Conservation (phyloP, 2,888 invertebrate species). For the Aspidapion aeneum region DNA sequence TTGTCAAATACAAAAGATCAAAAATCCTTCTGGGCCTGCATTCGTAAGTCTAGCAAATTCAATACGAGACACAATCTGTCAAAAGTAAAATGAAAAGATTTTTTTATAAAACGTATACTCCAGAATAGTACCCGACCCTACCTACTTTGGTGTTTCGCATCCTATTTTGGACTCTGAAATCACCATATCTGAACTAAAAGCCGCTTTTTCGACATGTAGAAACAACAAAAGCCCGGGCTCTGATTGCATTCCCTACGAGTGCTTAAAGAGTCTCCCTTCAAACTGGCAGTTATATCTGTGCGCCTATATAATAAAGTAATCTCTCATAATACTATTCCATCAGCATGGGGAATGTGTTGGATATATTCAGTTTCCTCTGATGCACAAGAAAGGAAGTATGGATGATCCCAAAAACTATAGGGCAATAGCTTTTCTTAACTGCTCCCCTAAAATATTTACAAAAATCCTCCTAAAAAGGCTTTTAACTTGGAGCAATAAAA, state of each 20-base stretch:
- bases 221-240: not conserved
- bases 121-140: too few relatives aligned
- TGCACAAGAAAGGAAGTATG: not conserved
- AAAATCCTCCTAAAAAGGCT: not conserved
- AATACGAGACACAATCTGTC: too few relatives aligned
- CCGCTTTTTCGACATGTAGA: not conserved
- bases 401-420: conserved; percentile 6
- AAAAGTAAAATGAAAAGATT: too few relatives aligned
- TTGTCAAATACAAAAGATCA: too few relatives aligned
- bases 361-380: not conserved
- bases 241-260: conserved; percentile 4
- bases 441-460: conserved; percentile 5
- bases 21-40: too few relatives aligned
- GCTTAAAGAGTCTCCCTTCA: conserved; percentile 5
- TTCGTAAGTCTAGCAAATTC: too few relatives aligned
- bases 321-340: conserved; percentile 1
- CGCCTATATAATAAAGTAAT: conserved; percentile 5
- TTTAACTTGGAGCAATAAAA: not conserved
- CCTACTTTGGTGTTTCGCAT: not conserved
- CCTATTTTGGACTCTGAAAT: not conserved
- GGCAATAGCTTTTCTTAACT: conserved; percentile 6
- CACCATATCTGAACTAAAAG: not conserved
- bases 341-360: not conserved
- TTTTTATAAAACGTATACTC: too few relatives aligned
- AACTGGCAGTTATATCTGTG: conserved; percentile 4